Evolutionary conservation across 64 coral and sea anemone genomes (phyloP).

Genomic region (Trachythela sp.): DNA sequence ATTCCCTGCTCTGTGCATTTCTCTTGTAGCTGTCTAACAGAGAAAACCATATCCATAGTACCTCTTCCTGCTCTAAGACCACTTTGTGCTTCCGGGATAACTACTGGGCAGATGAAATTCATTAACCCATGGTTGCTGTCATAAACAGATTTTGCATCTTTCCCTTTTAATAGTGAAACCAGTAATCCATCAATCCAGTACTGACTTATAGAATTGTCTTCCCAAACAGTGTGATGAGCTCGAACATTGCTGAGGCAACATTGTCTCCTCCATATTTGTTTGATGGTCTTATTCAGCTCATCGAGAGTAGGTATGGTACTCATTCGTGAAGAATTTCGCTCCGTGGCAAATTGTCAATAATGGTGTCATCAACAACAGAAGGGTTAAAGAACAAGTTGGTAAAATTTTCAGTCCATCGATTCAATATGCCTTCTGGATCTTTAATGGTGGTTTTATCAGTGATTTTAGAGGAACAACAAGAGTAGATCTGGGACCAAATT

Average conservation of each 20-base stretch:
- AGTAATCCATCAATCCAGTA: conserved; percentile 35
- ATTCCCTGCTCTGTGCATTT: background rate
- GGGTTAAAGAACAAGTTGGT: conserved; percentile 50
- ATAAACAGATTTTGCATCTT: conserved; percentile 35
- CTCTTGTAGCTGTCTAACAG: background rate
- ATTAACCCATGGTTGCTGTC: conserved; percentile 38
- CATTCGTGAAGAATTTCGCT: conserved; percentile 27
- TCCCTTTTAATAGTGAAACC: conserved; percentile 32
- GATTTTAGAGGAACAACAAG: conserved; percentile 29
- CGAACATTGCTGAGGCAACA: background rate
- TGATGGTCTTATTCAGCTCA: conserved; percentile 32
- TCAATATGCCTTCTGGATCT: conserved; percentile 39
- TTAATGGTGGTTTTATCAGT: conserved; percentile 27
- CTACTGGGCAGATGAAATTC: conserved; percentile 29
- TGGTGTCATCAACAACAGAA: conserved; percentile 38
- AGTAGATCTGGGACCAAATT: conserved; percentile 35
- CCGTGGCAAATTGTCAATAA: conserved; percentile 34
- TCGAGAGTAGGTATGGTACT: conserved; percentile 33
- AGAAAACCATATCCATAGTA: background rate
- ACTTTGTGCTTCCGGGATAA: conserved; percentile 29
- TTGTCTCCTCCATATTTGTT: conserved; percentile 37
- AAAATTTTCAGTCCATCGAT: conserved; percentile 62
- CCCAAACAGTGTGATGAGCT: background rate
- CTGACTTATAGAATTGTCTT: conserved; percentile 29
- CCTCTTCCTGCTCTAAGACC: background rate